Conservation (phyloP, 2,888 invertebrate genomes). For the Beris morrisii region DNA sequence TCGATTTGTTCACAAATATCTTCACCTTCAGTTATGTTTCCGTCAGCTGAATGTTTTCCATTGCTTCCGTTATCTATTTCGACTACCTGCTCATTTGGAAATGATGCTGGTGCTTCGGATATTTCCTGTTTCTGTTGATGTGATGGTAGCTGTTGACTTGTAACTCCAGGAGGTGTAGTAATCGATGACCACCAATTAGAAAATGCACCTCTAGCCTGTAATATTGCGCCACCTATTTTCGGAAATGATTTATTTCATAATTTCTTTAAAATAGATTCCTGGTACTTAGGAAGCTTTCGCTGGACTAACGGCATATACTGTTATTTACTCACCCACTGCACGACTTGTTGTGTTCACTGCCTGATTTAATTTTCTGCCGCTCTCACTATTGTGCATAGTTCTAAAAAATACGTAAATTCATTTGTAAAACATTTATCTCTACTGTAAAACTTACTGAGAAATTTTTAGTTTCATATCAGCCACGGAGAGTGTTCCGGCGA, state of each 20-base stretch:
- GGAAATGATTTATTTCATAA: slow-evolving; percentile 44
- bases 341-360: slow-evolving; percentile 90
- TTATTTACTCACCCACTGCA: slow-evolving; percentile 66
- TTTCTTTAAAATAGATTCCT: neutral
- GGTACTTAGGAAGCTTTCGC: slow-evolving; percentile 2
- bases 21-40: slow-evolving; percentile 30
- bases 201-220: slow-evolving; percentile 85
- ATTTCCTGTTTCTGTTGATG: neutral
- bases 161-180: slow-evolving; percentile 59
- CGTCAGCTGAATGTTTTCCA: slow-evolving; percentile 22
- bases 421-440: neutral
- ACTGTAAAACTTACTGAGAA: slow-evolving; percentile 73
- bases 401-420: slow-evolving; percentile 57
- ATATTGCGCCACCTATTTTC: slow-evolving; percentile 74
- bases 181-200: slow-evolving; percentile 84
- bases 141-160: neutral
- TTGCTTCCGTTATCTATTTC: slow-evolving; percentile 17
- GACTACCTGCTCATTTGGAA: neutral
- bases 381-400: slow-evolving; percentile 92
- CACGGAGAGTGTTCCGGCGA: slow-evolving; percentile 90
- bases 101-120: neutral
- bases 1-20: slow-evolving; percentile 22
- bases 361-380: slow-evolving; percentile 89
- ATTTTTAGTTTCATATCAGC: slow-evolving; percentile 90
- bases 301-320: neutral